These are phyloP conservation scores for Elmis aenea DNA, from an alignment of 2,888 invertebrate species.

Conservation along the genomic window DNA sequence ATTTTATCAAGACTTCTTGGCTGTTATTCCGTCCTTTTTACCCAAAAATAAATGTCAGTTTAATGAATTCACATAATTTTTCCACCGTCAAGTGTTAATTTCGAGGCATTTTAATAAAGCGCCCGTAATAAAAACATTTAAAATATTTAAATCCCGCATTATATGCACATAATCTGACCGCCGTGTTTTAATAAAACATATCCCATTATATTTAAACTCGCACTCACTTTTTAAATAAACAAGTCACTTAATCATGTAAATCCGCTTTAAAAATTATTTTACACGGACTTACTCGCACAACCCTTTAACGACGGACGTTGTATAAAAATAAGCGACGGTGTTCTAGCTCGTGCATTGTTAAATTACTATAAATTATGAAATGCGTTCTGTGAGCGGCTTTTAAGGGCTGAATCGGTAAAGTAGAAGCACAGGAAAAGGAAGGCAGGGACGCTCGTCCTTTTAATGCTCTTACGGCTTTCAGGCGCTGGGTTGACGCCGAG, in stretches of 20 bases:
- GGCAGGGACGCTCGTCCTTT: slow-evolving; percentile 26
- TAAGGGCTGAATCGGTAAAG: slow-evolving; percentile 37
- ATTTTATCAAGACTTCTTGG: too few species aligned
- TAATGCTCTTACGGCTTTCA: slow-evolving; percentile 23
- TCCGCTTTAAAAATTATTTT: slow-evolving; percentile 28
- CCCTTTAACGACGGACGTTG: slow-evolving; percentile 23
- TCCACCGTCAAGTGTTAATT: too few species aligned
- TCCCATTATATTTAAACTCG: slow-evolving; percentile 20
- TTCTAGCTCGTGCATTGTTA: slow-evolving; percentile 30
- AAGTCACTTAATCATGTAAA: slow-evolving; percentile 32
- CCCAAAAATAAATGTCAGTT: too few species aligned
- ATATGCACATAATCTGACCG: slow-evolving; percentile 23
- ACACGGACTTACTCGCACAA: too few species aligned
- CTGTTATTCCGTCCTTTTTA: too few species aligned
- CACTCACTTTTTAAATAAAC: slow-evolving; percentile 29
- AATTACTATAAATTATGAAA: slow-evolving; percentile 40
- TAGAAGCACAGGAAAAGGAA: slow-evolving; percentile 30
- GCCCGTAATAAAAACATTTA: too few species aligned
- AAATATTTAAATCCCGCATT: too few species aligned
- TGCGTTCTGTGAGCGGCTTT: slow-evolving; percentile 34
- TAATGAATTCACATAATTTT: too few species aligned
- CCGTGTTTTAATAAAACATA: slow-evolving; percentile 21
- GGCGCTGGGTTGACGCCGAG: slow-evolving; percentile 20
- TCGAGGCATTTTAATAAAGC: too few species aligned
- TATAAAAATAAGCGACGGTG: slow-evolving; percentile 25